Evolutionary conservation across 1,140 invertebrate species (phyloP).

Genomic region (Cydia splendana): DNA sequence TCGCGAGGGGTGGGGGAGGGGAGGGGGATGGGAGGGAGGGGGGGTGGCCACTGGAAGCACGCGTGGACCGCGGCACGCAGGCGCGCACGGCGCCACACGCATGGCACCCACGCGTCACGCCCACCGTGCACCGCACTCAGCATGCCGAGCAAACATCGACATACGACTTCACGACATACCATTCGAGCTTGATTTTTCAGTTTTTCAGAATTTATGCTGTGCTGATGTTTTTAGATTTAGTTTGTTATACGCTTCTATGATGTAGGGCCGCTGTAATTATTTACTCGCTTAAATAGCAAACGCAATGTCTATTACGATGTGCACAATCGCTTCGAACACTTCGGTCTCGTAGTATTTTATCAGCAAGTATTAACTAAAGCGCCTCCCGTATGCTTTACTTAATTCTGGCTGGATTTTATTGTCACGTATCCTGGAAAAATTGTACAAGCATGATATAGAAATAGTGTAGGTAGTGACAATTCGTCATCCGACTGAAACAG

Average conservation of each 20-base stretch:
- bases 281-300: slow-evolving; percentile 47
- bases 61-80: slow-evolving; percentile 53
- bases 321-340: slow-evolving; percentile 44
- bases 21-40: slow-evolving; percentile 48
- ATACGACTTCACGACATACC: slow-evolving; percentile 50
- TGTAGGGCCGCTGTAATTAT: slow-evolving; percentile 54
- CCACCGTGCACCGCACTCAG: slow-evolving; percentile 26
- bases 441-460: slow-evolving; percentile 21
- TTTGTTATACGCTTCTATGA: slow-evolving; percentile 53
- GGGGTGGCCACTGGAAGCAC: slow-evolving; percentile 71
- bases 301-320: slow-evolving; percentile 44
- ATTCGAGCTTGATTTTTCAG: slow-evolving; percentile 55
- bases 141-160: slow-evolving; percentile 26
- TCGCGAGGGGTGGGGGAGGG: slow-evolving; percentile 35
- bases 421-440: slow-evolving; percentile 20
- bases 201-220: slow-evolving; percentile 51
- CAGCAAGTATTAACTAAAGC: slow-evolving; percentile 18
- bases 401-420: slow-evolving; percentile 19
- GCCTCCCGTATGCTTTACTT: not conserved
- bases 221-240: slow-evolving; percentile 56
- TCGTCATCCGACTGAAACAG: not conserved
- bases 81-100: not conserved
- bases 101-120: slow-evolving; percentile 44
- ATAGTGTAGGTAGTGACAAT: slow-evolving; percentile 12
- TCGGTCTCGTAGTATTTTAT: not conserved